Conservation (phyloP, 2,888 invertebrate species). For the Hemistola chrysoprasaria region DNA sequence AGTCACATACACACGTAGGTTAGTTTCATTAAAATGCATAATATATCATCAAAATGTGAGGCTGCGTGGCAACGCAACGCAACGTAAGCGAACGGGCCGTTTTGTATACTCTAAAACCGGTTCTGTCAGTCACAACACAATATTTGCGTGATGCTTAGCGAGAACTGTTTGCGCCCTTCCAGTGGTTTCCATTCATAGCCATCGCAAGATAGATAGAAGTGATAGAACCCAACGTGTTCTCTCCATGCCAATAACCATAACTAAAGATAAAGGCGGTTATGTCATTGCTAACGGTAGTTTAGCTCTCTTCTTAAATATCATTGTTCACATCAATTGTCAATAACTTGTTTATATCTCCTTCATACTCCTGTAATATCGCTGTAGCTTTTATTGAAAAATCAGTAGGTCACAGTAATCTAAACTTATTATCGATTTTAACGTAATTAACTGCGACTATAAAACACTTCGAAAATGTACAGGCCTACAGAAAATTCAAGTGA, state of each 20-base stretch:
- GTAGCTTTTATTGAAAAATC: too few species aligned
- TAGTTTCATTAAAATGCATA: conserved; percentile 31
- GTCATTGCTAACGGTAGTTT: conserved; percentile 5
- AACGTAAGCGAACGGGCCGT: conserved; percentile 47
- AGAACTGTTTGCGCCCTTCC: conserved; percentile 45
- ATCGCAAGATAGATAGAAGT: conserved; percentile 20
- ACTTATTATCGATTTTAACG: too few species aligned
- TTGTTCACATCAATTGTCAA: neutral
- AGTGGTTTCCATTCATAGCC: conserved; percentile 54
- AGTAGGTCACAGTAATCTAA: too few species aligned
- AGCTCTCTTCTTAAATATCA: conserved; percentile 1
- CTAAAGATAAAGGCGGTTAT: neutral
- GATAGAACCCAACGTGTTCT: neutral
- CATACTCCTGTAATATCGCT: too few species aligned
- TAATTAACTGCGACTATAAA: too few species aligned
- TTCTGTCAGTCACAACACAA: conserved; percentile 58
- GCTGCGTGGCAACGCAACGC: conserved; percentile 38
- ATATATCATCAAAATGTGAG: conserved; percentile 36
- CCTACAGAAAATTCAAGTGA: too few species aligned
- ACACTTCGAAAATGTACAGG: too few species aligned
- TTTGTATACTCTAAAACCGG: conserved; percentile 62
- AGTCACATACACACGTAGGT: conserved; percentile 7
- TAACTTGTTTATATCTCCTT: too few species aligned
- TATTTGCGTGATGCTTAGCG: conserved; percentile 62
- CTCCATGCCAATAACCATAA: neutral